Evolutionary conservation across 1,140 invertebrate species (phyloP), one percentile per base, ranked within the genome.

Genomic region (Ooceraea biroi): DNA sequence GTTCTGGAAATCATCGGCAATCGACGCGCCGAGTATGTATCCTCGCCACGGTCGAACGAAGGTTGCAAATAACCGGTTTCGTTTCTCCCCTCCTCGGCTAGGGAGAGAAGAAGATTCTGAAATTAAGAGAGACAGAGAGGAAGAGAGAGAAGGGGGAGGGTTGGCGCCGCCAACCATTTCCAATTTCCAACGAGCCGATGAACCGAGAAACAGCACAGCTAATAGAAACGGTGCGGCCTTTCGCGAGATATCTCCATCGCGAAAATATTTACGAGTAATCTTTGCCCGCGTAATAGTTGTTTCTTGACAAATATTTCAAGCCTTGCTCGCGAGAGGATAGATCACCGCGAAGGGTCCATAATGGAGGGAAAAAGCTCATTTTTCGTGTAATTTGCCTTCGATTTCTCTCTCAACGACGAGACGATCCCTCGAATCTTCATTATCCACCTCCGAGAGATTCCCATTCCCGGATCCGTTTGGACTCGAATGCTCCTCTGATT

Each of bases 261-360:
- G 50, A 80, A 80, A 80, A 71, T 80, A 80, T 80, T 80, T 80
- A 80, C 76, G 22, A 50, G 14, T 80, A 71, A 80, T 80, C 50
- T 78, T 78, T 7, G 50, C 36, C 52, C 63, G 14, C 50, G 36
- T 78, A 19, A 71, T 80, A 10, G 65, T 69, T 46, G 57, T 61
- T 57, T 25, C 50, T 71, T 48, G 76, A 69, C 65, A 71, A 80
- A 80, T 71, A 71, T 65, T 69, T 5, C n/a, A n/a, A 30, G 14
- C 12, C 63, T 68, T n/a, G 36, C 30, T 57, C 22, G 22, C 30
- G 14, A 14, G 36, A 36, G 36, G 7, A 7, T 7, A 19, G 7
- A 57, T 11, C 58, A 27, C 14, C 73, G 41, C 25, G 36, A 36
- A 4, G 41, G 2, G 4, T 60, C 17, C 60, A 25, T 8, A 61